phyloP scores from a whole-genome alignment of 2,797 vertebrate genomes.

The Cetoscarus ocellatus region DNA sequence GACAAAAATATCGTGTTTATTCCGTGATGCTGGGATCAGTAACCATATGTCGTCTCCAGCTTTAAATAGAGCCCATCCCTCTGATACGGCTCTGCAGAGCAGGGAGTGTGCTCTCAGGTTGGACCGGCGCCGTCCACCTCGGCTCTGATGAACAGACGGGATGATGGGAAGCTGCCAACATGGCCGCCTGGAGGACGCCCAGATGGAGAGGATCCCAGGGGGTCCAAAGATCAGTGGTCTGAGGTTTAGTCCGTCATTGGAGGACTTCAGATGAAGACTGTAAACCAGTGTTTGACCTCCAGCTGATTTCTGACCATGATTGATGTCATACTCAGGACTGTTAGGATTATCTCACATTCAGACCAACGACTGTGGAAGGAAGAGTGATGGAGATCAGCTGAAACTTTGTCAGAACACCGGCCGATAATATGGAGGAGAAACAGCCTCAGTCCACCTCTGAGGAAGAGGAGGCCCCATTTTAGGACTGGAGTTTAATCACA shows the following conservation, averaged over 20 bases:
- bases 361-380: too few species aligned
- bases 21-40: background rate
- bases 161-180: slow-evolving; percentile 40
- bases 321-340: too few species aligned
- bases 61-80: slow-evolving; percentile 37
- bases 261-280: background rate
- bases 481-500: too few species aligned
- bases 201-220: slow-evolving; percentile 43
- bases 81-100: background rate
- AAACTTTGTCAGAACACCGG: too few species aligned
- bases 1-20: background rate
- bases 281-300: background rate
- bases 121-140: slow-evolving; percentile 32
- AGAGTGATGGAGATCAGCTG: too few species aligned
- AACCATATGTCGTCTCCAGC: slow-evolving; percentile 20
- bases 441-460: too few species aligned
- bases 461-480: too few species aligned
- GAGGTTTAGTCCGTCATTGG: background rate
- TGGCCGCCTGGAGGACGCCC: slow-evolving; percentile 44
- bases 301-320: background rate
- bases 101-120: slow-evolving; percentile 2
- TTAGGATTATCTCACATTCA: too few species aligned
- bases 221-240: background rate
- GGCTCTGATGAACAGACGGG: slow-evolving; percentile 50
- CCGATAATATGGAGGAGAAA: too few species aligned